Evolutionary conservation across 2,113 vertebrate species (phyloP).

Genomic region (Saccopteryx leptura): DNA sequence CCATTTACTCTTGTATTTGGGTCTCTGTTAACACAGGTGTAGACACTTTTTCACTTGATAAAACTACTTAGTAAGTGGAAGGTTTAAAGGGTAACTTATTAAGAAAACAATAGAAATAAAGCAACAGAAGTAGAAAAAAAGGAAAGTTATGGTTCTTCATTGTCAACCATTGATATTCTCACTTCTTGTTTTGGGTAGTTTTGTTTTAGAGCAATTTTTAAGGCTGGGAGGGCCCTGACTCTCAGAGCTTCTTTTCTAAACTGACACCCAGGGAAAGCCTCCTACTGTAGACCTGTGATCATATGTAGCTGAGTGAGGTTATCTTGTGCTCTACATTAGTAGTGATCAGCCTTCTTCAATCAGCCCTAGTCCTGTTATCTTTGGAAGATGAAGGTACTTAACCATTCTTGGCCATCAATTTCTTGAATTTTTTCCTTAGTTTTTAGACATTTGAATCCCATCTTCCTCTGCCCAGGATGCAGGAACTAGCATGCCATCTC

Average conservation of each 20-base stretch:
- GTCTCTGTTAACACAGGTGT: not conserved
- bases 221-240: not conserved
- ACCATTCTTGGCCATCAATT: not conserved
- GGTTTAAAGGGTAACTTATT: not conserved
- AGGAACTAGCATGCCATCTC: not conserved
- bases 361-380: not conserved
- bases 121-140: not conserved
- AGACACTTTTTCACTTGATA: conserved; percentile 7
- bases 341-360: not conserved
- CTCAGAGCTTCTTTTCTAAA: not conserved
- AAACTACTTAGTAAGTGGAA: conserved; percentile 52
- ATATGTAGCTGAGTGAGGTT: not conserved
- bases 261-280: not conserved
- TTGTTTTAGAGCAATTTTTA: conserved; percentile 11
- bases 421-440: not conserved
- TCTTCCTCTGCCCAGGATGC: not conserved
- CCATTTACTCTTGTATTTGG: conserved; percentile 22
- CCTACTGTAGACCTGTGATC: not conserved
- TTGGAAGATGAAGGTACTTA: not conserved
- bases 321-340: not conserved
- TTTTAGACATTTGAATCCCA: conserved; percentile 30
- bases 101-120: conserved; percentile 55
- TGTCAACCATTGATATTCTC: not conserved
- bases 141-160: not conserved
- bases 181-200: not conserved